Percentiles rank a stretch among this genome's conserved stretches.
These are phyloP conservation scores for Bellardia pandia DNA, from an alignment of 2,888 invertebrate genomes.

Conservation along the genomic window DNA sequence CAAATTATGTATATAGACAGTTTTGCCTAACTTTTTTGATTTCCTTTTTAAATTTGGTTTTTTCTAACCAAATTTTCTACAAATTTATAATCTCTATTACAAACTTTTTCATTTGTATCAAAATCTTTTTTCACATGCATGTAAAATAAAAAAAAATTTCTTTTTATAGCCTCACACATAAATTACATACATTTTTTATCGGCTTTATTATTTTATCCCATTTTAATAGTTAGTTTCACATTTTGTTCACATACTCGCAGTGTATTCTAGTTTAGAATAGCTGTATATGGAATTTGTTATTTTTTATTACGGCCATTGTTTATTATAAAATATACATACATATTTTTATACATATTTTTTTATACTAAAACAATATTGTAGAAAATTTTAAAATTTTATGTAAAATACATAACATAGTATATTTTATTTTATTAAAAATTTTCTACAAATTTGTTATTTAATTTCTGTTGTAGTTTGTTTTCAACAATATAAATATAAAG, in stretches of 20 bases:
- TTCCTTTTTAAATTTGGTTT: not conserved
- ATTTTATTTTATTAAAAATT: not conserved
- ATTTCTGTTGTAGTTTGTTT: not conserved
- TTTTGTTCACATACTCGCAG: not conserved
- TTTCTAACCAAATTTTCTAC: slow-evolving; percentile 45
- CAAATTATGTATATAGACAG: slow-evolving; percentile 40
- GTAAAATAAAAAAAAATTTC: not conserved
- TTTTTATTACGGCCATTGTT: not conserved
- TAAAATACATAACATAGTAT: not conserved
- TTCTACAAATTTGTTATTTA: slow-evolving; percentile 16
- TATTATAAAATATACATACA: not conserved
- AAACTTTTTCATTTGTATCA: slow-evolving; percentile 37
- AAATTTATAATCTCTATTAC: slow-evolving; percentile 57
- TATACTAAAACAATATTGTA: not conserved
- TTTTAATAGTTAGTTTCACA: not conserved
- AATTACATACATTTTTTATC: slow-evolving; percentile 10
- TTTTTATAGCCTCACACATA: slow-evolving; percentile 1
- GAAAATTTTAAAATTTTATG: not conserved
- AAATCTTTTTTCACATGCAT: not conserved
- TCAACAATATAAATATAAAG: not conserved
- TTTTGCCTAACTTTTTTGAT: slow-evolving; percentile 11
- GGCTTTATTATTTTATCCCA: slow-evolving; percentile 15
- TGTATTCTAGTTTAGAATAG: not conserved
- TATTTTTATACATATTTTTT: not conserved
- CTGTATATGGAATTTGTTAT: not conserved